Base-by-base conservation (phyloP, 1,140 invertebrate species). In the Venturia canescens region DNA sequence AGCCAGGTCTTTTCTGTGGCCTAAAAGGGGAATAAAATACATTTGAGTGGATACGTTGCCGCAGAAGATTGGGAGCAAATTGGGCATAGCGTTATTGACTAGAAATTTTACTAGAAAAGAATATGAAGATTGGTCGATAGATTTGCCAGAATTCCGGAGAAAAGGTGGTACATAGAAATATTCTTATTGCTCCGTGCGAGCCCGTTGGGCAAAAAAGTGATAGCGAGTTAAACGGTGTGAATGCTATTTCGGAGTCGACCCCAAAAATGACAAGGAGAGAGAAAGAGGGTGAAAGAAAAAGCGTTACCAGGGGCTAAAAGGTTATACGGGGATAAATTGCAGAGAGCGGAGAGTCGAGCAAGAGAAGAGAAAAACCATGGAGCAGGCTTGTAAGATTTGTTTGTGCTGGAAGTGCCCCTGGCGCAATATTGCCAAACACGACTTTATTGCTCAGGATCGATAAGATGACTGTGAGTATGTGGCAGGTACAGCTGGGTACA, bases 361-460 rank as follows among this genome's bases (percentile, higher is more conserved):
- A 23, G 5, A 57, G 53, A n/a, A 34, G 66, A 63, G 72, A 23
- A 60, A 76, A 76, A 76, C 53, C 27, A 76, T 53, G 16, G 50
- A 76, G 66, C 66, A 21, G 66, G 50, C 57, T 38, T 63, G 72
- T 53, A 27, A 76, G 72, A 76, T 76, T 76, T 76, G 72, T 76
- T 76, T 76, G 72, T 76, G 72, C 50, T 50, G 34, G 53, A 76
- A 76, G 50, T 60, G 50, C 72, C 72, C 50, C 53, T 15, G 53
- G 72, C 72, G 72, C 72, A 76, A 76, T 76, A 76, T 76, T 76
- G 16, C 53, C 72, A 50, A 60, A 76, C 27, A 23, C 50, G 72
- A 76, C 26, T 76, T 76, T 76, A 76, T 76, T 76, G 72, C 72
- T 29, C 26, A 60, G 29, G 48, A 76, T 60, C 72, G 72, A 76